Evolutionary conservation across 2,888 invertebrate species (phyloP).

Genomic region (Acronicta leporina): DNA sequence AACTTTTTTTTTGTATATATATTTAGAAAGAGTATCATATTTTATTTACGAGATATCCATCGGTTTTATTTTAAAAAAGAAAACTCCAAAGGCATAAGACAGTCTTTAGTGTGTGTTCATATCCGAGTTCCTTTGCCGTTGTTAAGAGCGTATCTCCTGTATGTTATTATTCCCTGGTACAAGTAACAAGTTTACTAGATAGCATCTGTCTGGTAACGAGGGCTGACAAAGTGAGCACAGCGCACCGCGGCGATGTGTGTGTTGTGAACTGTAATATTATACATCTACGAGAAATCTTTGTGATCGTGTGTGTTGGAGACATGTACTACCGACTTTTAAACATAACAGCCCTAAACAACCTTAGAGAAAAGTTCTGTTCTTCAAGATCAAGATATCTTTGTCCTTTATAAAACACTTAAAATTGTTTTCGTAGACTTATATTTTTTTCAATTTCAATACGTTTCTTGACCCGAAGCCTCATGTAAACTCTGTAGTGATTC

Average conservation of each 20-base stretch:
- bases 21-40: no score
- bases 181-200: slow-evolving; percentile 1
- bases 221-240: slow-evolving; percentile 2
- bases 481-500: no score
- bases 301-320: background rate
- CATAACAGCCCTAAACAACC: no score
- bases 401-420: background rate
- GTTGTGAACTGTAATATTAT: background rate
- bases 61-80: no score
- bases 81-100: no score
- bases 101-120: background rate
- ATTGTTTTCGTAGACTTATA: background rate
- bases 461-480: no score
- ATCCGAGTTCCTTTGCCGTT: slow-evolving; percentile 9
- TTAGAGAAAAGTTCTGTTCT: no score
- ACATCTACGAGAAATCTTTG: background rate
- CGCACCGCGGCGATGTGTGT: background rate
- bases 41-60: no score
- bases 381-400: background rate
- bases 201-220: slow-evolving; percentile 1
- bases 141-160: slow-evolving; percentile 27
- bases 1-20: no score
- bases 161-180: slow-evolving; percentile 31
- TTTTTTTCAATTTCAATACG: no score
- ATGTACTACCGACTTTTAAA: background rate